phyloP scores from a whole-genome alignment of 2,113 vertebrate species.

The Aphelocoma coerulescens region DNA sequence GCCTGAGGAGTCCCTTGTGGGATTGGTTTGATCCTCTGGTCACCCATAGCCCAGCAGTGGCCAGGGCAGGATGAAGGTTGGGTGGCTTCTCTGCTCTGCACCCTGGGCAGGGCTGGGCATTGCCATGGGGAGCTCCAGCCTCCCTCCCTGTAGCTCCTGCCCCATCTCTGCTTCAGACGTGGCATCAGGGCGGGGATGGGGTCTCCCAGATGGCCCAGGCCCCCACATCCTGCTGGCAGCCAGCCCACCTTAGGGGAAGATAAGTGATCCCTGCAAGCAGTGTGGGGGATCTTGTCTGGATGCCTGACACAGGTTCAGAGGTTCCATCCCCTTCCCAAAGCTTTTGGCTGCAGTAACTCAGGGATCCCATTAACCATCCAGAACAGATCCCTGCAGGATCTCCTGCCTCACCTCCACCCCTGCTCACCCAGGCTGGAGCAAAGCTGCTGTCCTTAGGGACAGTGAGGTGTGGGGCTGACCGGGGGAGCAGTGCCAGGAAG shows the following conservation, averaged over 20 bases:
- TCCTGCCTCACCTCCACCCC: background rate
- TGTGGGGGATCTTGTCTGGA: background rate
- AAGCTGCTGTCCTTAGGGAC: background rate
- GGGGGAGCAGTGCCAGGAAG: rapidly evolving
- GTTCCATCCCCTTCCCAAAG: background rate
- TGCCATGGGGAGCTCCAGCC: background rate
- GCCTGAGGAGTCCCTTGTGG: background rate
- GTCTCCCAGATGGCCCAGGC: background rate
- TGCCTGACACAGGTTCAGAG: background rate
- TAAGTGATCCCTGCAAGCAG: rapidly evolving
- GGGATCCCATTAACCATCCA: background rate
- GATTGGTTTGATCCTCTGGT: background rate
- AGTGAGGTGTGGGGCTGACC: background rate
- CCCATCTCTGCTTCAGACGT: rapidly evolving
- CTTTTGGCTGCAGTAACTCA: background rate
- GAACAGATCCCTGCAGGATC: background rate
- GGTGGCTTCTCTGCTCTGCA: background rate
- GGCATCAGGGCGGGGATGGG: background rate
- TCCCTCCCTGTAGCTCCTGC: background rate
- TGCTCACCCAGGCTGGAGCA: background rate
- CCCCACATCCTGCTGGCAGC: background rate
- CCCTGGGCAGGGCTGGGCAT: background rate
- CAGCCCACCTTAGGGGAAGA: rapidly evolving
- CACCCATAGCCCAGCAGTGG: background rate
- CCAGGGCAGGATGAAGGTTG: background rate